These are phyloP conservation scores for Mactra quadrangularis DNA, from an alignment of 1,140 invertebrate species.

Conservation along the genomic window DNA sequence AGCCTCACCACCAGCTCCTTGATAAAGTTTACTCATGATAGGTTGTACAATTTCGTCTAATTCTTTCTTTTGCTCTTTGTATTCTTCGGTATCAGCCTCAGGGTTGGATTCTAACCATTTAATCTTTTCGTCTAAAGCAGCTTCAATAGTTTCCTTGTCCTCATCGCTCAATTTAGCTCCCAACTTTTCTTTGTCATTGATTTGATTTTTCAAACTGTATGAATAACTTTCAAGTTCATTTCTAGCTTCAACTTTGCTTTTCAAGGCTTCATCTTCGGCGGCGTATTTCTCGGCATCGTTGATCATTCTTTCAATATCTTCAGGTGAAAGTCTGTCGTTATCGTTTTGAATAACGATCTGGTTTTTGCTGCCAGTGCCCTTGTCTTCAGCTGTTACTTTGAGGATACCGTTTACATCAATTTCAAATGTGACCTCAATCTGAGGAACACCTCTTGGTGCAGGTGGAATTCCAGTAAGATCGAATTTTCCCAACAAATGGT, in stretches of 20 bases:
- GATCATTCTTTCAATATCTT: slow-evolving; percentile 99
- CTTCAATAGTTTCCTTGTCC: slow-evolving; percentile 98
- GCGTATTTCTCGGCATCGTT: slow-evolving; percentile 79
- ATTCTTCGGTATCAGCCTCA: slow-evolving; percentile 96
- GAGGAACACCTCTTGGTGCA: slow-evolving; percentile 98
- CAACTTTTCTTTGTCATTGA: slow-evolving; percentile 98
- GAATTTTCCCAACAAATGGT: slow-evolving; percentile 98
- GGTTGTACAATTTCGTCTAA: slow-evolving; percentile 98
- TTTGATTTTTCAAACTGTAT: slow-evolving; percentile 97
- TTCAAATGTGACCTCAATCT: slow-evolving; percentile 99
- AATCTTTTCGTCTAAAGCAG: slow-evolving; percentile 97
- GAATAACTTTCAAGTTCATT: slow-evolving; percentile 96
- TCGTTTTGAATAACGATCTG: slow-evolving; percentile 99
- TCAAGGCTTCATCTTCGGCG: slow-evolving; percentile 84
- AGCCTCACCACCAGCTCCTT: slow-evolving; percentile 87
- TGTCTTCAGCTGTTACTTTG: slow-evolving; percentile 96
- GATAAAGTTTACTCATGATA: slow-evolving; percentile 98
- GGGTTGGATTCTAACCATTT: slow-evolving; percentile 99
- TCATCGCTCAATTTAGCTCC: slow-evolving; percentile 95
- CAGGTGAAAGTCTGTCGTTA: slow-evolving; percentile 97
- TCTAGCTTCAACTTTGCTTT: slow-evolving; percentile 97
- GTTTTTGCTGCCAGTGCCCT: slow-evolving; percentile 98
- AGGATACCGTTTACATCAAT: slow-evolving; percentile 99
- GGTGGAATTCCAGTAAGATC: slow-evolving; percentile 99
- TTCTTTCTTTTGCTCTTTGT: slow-evolving; percentile 98